These are phyloP conservation scores for Bufo bufo DNA, from an alignment of 2,113 vertebrate species.

Conservation along the genomic window DNA sequence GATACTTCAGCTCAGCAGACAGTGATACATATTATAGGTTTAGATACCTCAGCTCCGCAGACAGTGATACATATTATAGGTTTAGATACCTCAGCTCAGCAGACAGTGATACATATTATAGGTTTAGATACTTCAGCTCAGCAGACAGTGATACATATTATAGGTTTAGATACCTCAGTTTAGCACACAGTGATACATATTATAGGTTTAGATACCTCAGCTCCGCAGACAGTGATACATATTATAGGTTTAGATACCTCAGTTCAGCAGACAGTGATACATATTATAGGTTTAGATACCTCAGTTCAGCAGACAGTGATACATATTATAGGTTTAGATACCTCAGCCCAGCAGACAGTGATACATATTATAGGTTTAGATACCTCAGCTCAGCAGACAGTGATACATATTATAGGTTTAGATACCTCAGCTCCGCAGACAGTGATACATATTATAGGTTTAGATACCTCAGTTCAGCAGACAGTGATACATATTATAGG, in stretches of 20 bases:
- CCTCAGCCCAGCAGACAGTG: not conserved
- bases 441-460: no score
- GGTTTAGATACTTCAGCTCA: not conserved
- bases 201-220: not conserved
- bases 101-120: not conserved
- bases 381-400: not conserved
- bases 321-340: not conserved
- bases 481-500: not conserved
- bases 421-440: not conserved
- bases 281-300: no score
- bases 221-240: no score
- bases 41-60: not conserved
- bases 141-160: not conserved
- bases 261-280: no score
- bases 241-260: no score
- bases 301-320: not conserved
- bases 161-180: not conserved
- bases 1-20: not conserved
- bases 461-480: no score
- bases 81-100: not conserved
- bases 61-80: not conserved
- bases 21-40: not conserved
- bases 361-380: not conserved
- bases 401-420: not conserved
- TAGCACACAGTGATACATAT: not conserved